phyloP scores from a whole-genome alignment of 2,113 vertebrate species.

The Orycteropus afer region DNA sequence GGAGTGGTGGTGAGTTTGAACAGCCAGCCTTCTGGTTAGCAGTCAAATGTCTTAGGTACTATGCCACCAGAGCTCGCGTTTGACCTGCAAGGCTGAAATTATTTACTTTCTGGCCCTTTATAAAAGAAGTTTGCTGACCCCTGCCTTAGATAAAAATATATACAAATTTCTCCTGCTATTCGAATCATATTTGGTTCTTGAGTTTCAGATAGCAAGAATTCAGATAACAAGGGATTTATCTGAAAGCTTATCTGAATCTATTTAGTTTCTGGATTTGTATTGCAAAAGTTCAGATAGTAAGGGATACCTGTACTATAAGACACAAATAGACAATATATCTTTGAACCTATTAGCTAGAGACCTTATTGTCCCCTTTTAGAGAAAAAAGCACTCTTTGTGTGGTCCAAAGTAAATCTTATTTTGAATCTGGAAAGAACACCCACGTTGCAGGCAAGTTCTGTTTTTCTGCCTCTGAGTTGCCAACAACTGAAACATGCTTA shows the following conservation, averaged over 20 bases:
- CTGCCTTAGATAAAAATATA: not conserved
- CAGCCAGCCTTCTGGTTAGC: no score
- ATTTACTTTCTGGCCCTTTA: no score
- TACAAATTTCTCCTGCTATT: not conserved
- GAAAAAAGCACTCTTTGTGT: not conserved
- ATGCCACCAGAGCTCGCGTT: no score
- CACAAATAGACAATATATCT: not conserved
- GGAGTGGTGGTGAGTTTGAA: no score
- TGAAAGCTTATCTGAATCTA: slow-evolving; percentile 13
- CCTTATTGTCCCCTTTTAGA: not conserved
- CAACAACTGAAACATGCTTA: not conserved
- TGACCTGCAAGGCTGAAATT: no score
- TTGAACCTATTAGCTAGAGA: not conserved
- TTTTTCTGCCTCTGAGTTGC: slow-evolving; percentile 50
- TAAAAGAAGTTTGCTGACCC: not conserved
- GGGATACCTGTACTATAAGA: not conserved
- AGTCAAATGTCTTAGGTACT: no score
- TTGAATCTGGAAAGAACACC: slow-evolving; percentile 53
- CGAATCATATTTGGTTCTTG: not conserved
- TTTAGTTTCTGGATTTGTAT: not conserved
- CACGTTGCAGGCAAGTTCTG: not conserved
- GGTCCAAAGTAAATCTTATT: slow-evolving; percentile 22
- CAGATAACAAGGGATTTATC: not conserved
- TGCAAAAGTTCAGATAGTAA: not conserved
- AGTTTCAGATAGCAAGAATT: not conserved